Base-by-base conservation (phyloP, 2,888 invertebrate genomes). In the Onthophagus sagittarius region DNA sequence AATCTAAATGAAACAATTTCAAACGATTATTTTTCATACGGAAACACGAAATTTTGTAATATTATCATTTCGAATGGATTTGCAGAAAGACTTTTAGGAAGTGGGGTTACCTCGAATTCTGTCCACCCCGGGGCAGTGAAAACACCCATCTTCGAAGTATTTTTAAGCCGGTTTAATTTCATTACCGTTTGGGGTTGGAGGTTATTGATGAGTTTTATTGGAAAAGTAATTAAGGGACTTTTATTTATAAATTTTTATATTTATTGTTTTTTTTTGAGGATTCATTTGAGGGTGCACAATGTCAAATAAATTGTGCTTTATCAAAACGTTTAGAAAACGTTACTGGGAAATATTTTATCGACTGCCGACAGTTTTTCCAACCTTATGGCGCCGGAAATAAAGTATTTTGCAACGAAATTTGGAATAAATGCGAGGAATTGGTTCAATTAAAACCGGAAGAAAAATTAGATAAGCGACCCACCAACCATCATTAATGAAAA, bases 341-440 rank as follows among this genome's bases (percentile, higher is more conserved):
- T 7, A 77, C 75, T 0, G 79, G 79, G 13, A 73, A 77, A 71
- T 77, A 76, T 14, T 78, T 77, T 73, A 70, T 75, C 15, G 77
- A 77, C 23, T 78, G 77, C 15, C 69, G 72, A 81, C 92, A 93
- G 81, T 87, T 88, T 70, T 85, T 87, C 0, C 80, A 94, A 1
- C 90, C 90, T 2, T 81, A 85, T 0, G 88, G 89, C 0, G 92
- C 89, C 0, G 88, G 88, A 77, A 92, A 94, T 82, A 88, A 89
- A 84, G 89, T 89, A 0, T 91, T 90, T 76, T 94, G 93, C 0
- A 91, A 90, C 79, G 93, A 94, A 81, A 85, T 96, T 63, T 97
- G 97, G 97, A 94, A 94, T 81, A 87, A 94, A 69, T 94, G 96
- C 11, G 92, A 93, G 79, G 89, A 90, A 76, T 85, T 95, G 76